A percentile compares a stretch with the other conserved stretches of the same genome.
Conservation (phyloP, 2,797 vertebrate genomes). For the Coccyzus lansbergi region DNA sequence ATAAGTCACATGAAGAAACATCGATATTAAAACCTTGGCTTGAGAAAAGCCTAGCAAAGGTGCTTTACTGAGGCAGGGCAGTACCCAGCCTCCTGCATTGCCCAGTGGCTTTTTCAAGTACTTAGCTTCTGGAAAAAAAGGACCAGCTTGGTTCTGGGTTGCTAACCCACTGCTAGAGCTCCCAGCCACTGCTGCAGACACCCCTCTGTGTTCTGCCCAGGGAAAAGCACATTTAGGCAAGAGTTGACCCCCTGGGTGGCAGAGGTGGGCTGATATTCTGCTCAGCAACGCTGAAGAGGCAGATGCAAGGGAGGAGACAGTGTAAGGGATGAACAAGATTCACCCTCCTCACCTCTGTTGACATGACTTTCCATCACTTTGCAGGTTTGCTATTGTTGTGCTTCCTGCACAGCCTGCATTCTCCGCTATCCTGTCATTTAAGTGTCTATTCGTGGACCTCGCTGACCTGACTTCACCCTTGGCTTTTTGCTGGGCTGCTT, state of each 20-base stretch:
- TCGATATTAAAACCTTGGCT: not conserved
- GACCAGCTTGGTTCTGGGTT: not conserved
- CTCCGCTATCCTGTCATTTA: not conserved
- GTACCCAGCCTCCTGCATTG: not conserved
- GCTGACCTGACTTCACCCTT: slow-evolving; percentile 18
- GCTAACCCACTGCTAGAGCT: not conserved
- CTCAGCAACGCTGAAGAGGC: not conserved
- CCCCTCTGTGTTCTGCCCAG: not conserved
- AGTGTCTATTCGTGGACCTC: not conserved
- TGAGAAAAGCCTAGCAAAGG: not conserved
- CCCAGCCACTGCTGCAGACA: not conserved
- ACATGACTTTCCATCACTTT: not conserved
- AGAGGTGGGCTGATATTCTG: not conserved
- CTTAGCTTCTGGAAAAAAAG: not conserved
- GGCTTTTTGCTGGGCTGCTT: slow-evolving; percentile 3
- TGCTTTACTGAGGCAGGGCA: not conserved
- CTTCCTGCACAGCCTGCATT: not conserved
- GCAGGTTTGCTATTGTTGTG: not conserved
- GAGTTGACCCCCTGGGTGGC: not conserved
- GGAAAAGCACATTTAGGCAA: not conserved
- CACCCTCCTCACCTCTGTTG: not conserved
- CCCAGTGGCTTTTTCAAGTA: not conserved
- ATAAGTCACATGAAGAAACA: not conserved
- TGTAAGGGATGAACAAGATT: not conserved
- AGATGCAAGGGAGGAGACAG: not conserved